Evolutionary conservation across 1,140 invertebrate species (phyloP), one percentile per base, ranked within the genome.

Genomic region (Anastrepha obliqua): DNA sequence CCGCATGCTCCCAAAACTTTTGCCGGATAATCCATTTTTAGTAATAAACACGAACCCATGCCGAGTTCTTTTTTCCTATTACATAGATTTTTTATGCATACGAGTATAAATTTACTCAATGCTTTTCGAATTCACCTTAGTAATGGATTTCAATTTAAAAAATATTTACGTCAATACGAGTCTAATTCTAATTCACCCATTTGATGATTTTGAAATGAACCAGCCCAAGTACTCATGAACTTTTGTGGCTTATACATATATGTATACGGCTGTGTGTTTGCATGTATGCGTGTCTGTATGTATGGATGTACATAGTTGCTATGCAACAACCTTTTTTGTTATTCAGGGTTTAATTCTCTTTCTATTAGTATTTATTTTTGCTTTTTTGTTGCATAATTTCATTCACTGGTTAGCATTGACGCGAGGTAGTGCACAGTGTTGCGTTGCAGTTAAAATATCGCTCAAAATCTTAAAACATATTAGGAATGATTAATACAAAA

Each of bases 341-440:
- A 44, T 47, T 13, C 67, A 74, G 67, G 13, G 67, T 74, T 74
- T 74, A 29, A 29, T 29, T 67, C 29, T 67, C 20, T 74, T 74
- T 74, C 0, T 74, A 44, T 74, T 74, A 29, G 29, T 29, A 74
- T 74, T 74, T 74, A 13, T 11, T 44, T 74, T 55, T 11, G 6
- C 51, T 55, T 42, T 67, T 39, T 74, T 44, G 44, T 74, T 74
- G 42, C 67, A 74, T 74, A 74, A 74, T 42, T 67, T 3, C 64
- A 74, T 47, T 44, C 67, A 3, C 67, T 74, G 42, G 67, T 44
- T 74, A 44, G 67, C 67, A 74, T 74, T 74, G 67, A 47, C 11
- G 67, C 39, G 67, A 74, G 67, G 11, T 39, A 17, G 13, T 39
- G 39, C 60, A 55, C 51, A 55, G 51, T 55, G 51, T 55, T 55